Base-by-base conservation (phyloP, 2,113 vertebrate genomes). In the Menura novaehollandiae region DNA sequence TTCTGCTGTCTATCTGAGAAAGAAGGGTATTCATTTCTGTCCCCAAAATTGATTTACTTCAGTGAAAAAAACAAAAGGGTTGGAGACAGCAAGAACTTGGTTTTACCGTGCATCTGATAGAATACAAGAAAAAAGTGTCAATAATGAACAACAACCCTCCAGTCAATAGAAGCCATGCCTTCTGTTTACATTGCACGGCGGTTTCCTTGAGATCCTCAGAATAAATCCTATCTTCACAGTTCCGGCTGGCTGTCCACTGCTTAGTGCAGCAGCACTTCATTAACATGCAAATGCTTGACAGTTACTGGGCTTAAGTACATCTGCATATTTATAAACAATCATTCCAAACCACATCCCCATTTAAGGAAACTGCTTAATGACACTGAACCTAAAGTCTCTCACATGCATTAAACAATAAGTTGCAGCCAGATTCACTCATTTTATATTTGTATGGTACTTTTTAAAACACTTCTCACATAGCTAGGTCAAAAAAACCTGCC, bases 21-120 rank as follows among this genome's bases (percentile, higher is more conserved):
- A 71, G 32, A 93, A 85, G 55, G 71, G n/a, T 71, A 83, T 86
- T 96, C 67, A 85, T 88, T 97, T 97, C 89, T 97, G 73, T 87
- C 90, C 85, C 94, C 78, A 95, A 76, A 91, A 96, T 17, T 85
- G 72, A 94, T 91, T 88, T 92, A 84, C 78, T 86, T 67, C 47
- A 30, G 64, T 67, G 47, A 75, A 88, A 88, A 66, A 85, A 89
- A 13, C 15, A 90, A 73, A 88, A 85, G 21, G 22, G 35, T 26
- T 88, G 35, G 62, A 91, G 79, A 89, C 32, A 93, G 58, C 23
- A 85, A 73, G 81, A 93, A 51, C 24, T 77, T 60, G n/a, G 39
- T 80, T 96, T 94, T 79, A 64, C 22, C 18, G 24, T 28, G 51
- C 30, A 81, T 28, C 13, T 90, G 43, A 59, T 7, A 59, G 71